A percentile compares a stretch with the other conserved stretches of the same genome.
Conservation (phyloP, 2,797 vertebrate species). For the Coracias cyanogaster region DNA sequence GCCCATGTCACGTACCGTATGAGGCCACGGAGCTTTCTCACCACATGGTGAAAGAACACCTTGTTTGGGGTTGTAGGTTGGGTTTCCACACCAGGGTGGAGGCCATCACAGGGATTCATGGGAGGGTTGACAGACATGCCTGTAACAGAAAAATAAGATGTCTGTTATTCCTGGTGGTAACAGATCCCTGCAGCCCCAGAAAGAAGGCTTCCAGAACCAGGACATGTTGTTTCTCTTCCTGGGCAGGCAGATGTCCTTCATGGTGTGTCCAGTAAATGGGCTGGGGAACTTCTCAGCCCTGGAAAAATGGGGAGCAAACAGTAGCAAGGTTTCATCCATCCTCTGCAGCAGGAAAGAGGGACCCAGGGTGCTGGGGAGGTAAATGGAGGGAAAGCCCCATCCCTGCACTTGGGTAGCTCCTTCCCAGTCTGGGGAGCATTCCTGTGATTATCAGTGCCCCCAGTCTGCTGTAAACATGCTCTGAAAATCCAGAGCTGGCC, state of each 20-base stretch:
- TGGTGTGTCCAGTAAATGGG: background rate
- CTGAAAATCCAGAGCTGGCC: background rate
- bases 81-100: background rate
- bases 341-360: background rate
- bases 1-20: background rate
- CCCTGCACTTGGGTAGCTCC: background rate
- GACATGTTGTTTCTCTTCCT: background rate
- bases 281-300: background rate
- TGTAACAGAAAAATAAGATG: background rate
- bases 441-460: background rate
- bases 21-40: background rate
- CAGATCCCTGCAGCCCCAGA: background rate
- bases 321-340: background rate
- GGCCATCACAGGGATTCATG: background rate
- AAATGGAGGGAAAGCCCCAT: accelerated
- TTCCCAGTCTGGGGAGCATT: background rate
- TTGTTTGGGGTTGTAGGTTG: constrained; percentile 1
- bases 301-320: background rate
- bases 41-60: constrained; percentile 35
- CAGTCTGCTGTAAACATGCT: background rate
- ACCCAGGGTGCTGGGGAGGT: background rate
- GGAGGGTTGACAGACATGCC: background rate
- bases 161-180: background rate
- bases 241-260: background rate
- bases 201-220: background rate